These are phyloP conservation scores for Erpetoichthys calabaricus DNA, from an alignment of 2,797 vertebrate species.

Conservation along the genomic window DNA sequence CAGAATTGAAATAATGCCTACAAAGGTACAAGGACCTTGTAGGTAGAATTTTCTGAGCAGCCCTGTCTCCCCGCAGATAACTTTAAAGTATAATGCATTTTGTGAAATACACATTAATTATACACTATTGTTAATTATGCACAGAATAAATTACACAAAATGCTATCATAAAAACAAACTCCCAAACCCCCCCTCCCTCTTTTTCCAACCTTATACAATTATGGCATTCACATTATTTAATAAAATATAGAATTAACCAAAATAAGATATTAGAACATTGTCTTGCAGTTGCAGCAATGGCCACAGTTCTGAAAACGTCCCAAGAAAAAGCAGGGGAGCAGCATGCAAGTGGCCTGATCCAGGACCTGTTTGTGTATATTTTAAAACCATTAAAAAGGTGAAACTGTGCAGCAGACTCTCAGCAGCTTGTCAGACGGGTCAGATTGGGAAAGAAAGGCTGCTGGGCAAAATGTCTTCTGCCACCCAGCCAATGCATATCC, in stretches of 20 bases:
- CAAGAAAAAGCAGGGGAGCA: conserved; percentile 1
- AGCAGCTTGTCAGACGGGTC: too few species aligned
- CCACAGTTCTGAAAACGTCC: conserved; percentile 8
- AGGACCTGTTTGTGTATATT: too few species aligned
- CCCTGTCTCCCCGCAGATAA: not conserved
- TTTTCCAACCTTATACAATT: conserved; percentile 58
- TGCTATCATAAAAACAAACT: conserved; percentile 40
- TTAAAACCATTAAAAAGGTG: too few species aligned
- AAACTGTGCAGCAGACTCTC: too few species aligned
- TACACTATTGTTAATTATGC: conserved; percentile 45
- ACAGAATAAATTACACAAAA: conserved; percentile 61
- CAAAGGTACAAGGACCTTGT: too few species aligned
- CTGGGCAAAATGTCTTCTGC: too few species aligned
- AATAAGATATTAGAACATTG: conserved; percentile 30
- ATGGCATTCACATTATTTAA: conserved; percentile 60
- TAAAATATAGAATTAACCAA: conserved; percentile 36
- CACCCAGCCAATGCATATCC: too few species aligned
- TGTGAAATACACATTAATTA: conserved; percentile 44
- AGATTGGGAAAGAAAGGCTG: too few species aligned
- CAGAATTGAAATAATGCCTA: too few species aligned
- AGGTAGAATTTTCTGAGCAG: not conserved
- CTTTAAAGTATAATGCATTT: not conserved
- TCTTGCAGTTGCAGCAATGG: conserved; percentile 9
- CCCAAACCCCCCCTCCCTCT: conserved; percentile 4
- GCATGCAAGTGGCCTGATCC: conserved; percentile 1